These are phyloP conservation scores for Trissolcus basalis DNA, from an alignment of 1,140 invertebrate species.

Conservation along the genomic window DNA sequence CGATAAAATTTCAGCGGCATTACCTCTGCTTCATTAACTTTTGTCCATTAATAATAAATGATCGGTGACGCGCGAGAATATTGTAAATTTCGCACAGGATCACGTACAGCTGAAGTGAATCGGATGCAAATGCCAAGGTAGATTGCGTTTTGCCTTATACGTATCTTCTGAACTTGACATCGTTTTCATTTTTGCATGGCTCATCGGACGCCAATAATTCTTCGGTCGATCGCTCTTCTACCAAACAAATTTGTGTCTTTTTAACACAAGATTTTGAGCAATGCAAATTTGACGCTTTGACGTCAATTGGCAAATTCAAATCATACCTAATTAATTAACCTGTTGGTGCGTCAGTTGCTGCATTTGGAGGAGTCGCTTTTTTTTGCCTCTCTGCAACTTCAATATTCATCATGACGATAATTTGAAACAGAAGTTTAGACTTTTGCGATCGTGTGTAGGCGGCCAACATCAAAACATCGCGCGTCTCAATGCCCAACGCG, in stretches of 20 bases:
- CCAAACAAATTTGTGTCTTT: no score
- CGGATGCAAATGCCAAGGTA: constrained; percentile 32
- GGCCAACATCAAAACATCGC: constrained; percentile 58
- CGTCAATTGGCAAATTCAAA: no score
- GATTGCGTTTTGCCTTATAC: constrained; percentile 27
- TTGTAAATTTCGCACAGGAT: not conserved
- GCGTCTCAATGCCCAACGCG: constrained; percentile 26
- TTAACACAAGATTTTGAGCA: no score
- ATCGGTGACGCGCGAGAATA: constrained; percentile 9
- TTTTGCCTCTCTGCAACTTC: not conserved
- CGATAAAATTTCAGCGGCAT: not conserved
- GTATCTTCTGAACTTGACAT: constrained; percentile 27
- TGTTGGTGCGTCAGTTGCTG: no score
- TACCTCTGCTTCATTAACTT: constrained; percentile 14
- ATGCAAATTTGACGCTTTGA: not conserved
- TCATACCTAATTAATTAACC: no score
- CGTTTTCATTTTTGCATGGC: constrained; percentile 24
- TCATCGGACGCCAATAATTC: constrained; percentile 7
- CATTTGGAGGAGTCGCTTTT: not conserved
- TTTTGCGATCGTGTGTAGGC: constrained; percentile 36
- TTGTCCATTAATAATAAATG: constrained; percentile 7
- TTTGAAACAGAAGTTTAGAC: constrained; percentile 34
- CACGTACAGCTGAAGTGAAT: not conserved
- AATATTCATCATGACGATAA: not conserved
- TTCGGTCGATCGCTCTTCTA: not conserved